Evolutionary conservation across 2,797 vertebrate species (phyloP).

Genomic region (Megalops cyprinoides): DNA sequence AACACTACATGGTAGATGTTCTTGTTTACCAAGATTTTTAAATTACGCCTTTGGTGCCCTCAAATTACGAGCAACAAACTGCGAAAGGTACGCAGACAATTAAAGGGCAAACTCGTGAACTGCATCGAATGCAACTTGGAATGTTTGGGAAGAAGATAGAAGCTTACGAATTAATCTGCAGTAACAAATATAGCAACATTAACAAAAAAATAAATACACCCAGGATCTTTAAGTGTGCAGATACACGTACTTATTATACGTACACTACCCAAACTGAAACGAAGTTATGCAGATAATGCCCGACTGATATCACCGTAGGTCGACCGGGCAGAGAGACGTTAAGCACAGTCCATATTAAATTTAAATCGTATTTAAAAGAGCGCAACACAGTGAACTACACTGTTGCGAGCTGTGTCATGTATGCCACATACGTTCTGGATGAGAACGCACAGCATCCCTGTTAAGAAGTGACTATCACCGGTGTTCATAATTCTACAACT

Average conservation of each 20-base stretch:
- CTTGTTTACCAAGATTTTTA: background rate
- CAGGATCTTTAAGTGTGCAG: background rate
- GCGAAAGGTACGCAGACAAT: background rate
- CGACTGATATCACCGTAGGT: background rate
- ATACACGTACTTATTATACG: no score
- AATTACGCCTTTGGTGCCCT: background rate
- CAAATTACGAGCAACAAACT: background rate
- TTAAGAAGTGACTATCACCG: background rate
- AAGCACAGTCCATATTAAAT: background rate
- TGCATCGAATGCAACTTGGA: background rate
- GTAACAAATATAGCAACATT: background rate
- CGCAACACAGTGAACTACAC: background rate
- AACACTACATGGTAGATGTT: background rate
- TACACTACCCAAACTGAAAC: no score
- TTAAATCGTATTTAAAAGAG: background rate
- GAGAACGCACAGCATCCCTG: background rate
- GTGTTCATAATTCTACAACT: background rate
- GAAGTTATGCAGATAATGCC: background rate
- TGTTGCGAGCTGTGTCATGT: background rate
- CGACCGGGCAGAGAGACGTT: background rate
- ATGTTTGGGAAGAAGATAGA: background rate
- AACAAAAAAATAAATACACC: background rate
- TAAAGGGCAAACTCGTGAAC: background rate
- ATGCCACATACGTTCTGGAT: constrained; percentile 5
- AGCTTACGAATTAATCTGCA: background rate